phyloP scores from a whole-genome alignment of 2,113 vertebrate species.

The Lontra canadensis region DNA sequence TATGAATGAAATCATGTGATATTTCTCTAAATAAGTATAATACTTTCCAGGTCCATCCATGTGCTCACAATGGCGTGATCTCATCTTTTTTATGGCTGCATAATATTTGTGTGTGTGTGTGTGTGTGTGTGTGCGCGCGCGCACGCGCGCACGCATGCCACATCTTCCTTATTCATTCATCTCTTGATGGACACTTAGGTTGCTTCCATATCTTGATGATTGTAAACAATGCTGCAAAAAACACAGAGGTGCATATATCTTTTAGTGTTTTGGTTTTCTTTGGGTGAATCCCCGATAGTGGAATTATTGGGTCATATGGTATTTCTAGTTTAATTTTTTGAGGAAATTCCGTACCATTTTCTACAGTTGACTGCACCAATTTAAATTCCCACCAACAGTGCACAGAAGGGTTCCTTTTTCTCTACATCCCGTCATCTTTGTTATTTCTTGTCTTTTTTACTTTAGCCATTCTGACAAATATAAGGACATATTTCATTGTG shows the following conservation, averaged over 20 bases:
- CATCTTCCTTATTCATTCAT: neutral
- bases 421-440: neutral
- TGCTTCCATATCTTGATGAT: neutral
- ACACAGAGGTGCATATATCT: neutral
- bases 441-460: neutral
- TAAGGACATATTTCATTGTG: neutral
- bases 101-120: neutral
- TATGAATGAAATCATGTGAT: neutral
- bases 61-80: neutral
- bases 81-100: neutral
- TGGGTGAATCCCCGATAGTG: neutral
- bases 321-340: neutral
- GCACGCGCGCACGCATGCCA: accelerated
- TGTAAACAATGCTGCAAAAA: neutral
- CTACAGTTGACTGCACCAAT: neutral
- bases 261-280: neutral
- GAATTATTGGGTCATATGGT: neutral
- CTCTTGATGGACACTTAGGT: neutral
- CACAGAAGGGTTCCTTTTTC: neutral
- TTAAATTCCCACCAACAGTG: neutral
- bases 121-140: neutral
- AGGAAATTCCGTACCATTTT: neutral
- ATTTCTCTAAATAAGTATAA: neutral
- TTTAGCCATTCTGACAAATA: neutral
- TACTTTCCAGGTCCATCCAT: neutral